Evolutionary conservation across 2,797 vertebrate species (phyloP).

Genomic region (Gymnothorax javanicus): DNA sequence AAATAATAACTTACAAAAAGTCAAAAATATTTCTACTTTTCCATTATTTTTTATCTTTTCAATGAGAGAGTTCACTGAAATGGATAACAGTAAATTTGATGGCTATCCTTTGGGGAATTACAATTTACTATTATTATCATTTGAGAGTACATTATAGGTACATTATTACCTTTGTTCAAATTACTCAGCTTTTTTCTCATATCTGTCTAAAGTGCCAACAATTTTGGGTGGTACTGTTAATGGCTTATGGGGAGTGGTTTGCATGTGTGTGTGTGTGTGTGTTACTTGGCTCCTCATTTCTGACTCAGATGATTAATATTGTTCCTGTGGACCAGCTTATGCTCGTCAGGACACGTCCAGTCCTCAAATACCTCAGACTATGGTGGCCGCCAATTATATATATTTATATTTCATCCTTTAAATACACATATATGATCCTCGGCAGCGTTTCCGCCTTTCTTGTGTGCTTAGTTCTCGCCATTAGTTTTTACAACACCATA

Average conservation of each 20-base stretch:
- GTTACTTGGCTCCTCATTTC: neutral
- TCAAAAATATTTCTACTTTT: neutral
- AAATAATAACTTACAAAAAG: neutral
- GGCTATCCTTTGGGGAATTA: neutral
- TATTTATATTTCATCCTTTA: neutral
- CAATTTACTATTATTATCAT: neutral
- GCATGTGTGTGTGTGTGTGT: conserved; percentile 49
- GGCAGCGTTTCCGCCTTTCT: neutral
- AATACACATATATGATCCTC: neutral
- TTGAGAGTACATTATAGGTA: neutral
- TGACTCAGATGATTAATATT: conserved; percentile 25
- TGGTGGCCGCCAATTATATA: neutral
- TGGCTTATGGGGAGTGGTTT: neutral
- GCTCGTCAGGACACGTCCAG: conserved; percentile 15
- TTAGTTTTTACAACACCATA: neutral
- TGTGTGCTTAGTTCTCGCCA: neutral
- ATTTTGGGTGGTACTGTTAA: neutral
- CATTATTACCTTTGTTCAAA: neutral
- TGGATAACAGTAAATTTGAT: neutral
- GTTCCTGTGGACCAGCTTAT: conserved; percentile 7
- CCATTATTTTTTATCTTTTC: neutral
- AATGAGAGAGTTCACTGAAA: neutral
- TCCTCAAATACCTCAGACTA: neutral
- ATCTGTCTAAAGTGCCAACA: neutral
- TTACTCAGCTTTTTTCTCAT: neutral